Percentiles rank a stretch among this genome's conserved stretches.
Evolutionary conservation across 2,888 invertebrate genomes (phyloP).

Genomic region (Tortrix viridana): DNA sequence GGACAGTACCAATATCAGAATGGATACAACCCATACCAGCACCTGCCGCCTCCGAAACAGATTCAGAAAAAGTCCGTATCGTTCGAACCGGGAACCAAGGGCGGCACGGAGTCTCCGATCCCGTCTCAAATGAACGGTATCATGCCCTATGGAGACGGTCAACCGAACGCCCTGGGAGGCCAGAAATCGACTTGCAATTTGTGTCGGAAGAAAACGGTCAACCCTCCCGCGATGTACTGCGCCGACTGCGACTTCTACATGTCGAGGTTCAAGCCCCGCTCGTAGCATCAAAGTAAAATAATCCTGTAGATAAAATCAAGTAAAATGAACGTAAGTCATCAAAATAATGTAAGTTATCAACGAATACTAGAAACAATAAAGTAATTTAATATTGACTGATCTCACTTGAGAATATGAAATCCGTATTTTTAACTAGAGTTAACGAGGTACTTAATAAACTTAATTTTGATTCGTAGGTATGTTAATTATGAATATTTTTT

Average conservation of each 20-base stretch:
- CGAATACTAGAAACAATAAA: slow-evolving; percentile 26
- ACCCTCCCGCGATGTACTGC: slow-evolving; percentile 92
- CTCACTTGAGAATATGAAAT: slow-evolving; percentile 65
- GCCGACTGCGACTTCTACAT: slow-evolving; percentile 96
- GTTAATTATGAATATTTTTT: slow-evolving; percentile 28
- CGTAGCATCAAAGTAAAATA: slow-evolving; percentile 57
- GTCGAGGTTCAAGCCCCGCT: slow-evolving; percentile 90
- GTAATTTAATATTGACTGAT: slow-evolving; percentile 64
- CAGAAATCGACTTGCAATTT: slow-evolving; percentile 91
- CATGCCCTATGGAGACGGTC: slow-evolving; percentile 55
- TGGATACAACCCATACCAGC: slow-evolving; percentile 85
- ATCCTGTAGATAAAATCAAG: slow-evolving; percentile 31
- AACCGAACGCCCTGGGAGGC: slow-evolving; percentile 55
- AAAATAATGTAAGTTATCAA: slow-evolving; percentile 33
- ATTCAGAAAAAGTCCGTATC: slow-evolving; percentile 88
- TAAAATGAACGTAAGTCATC: slow-evolving; percentile 32
- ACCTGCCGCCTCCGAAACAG: slow-evolving; percentile 85
- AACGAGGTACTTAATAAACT: slow-evolving; percentile 25
- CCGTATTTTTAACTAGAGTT: slow-evolving; percentile 42
- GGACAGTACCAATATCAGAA: slow-evolving; percentile 70
- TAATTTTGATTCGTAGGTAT: slow-evolving; percentile 23
- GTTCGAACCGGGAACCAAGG: slow-evolving; percentile 89
- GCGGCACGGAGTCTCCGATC: slow-evolving; percentile 82
- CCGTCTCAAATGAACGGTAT: slow-evolving; percentile 71
- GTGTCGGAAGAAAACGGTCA: slow-evolving; percentile 93